Base-by-base conservation (phyloP, 2,888 invertebrate species). In the Polia nebulosa region DNA sequence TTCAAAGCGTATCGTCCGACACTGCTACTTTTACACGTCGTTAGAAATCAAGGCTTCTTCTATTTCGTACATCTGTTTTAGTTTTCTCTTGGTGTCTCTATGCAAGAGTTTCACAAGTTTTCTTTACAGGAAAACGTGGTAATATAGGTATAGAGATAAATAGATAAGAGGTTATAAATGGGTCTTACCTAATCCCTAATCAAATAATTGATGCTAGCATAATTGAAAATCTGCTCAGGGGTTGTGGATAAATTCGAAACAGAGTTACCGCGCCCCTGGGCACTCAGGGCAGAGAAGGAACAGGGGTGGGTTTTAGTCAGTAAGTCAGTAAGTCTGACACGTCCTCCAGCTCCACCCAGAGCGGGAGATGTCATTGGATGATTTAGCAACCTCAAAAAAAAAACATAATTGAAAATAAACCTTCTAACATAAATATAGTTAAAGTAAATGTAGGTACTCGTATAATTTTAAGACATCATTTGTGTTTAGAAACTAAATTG, bases 401-500 rank as follows among this genome's bases (percentile, higher is more conserved):
- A n/a, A n/a, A n/a, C n/a, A 25, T 34, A 36, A 49, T 51, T 36
- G 8, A 57, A n/a, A 63, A 61, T 27, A 58, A 39, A 45, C 15
- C 25, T 41, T n/a, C 3, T 47, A 15, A 20, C n/a, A n/a, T n/a
- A n/a, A 20, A 17, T 32, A 8, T 55, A 29, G 17, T 9, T 59
- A 56, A 17, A 51, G 9, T 47, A 57, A 51, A 76, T 55, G 20
- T n/a, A n/a, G n/a, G n/a, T 68, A 20, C 27, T 55, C 27, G 8
- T 27, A 58, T 62, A 56, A 55, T 68, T 75, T 71, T 51, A 63
- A 29, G 51, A 67, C 65, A 69, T 67, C 51, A 78, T 78, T 74
- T 52, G 64, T 65, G 76, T 69, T 73, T 67, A 75, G 75, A 77
- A 78, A 79, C 76, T 76, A 80, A 85, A 86, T 86, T 84, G 85